These are phyloP conservation scores for Drosophila ercepeae DNA, from an alignment of 1,140 invertebrate species.

Conservation along the genomic window DNA sequence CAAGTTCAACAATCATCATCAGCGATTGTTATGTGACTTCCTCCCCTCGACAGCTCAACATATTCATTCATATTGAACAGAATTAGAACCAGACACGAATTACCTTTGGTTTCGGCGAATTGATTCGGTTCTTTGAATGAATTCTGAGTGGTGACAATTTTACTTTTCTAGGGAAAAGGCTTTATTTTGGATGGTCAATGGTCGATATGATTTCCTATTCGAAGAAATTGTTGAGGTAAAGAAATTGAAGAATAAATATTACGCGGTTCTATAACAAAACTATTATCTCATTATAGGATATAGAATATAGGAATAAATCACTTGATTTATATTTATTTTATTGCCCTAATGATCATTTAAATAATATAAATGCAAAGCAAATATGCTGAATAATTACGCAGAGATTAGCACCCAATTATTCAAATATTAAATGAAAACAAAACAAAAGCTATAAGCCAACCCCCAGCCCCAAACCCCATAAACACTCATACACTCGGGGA, in stretches of 20 bases:
- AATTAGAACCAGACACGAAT: conserved; percentile 15
- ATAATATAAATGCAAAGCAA: conserved; percentile 17
- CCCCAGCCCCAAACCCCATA: background rate
- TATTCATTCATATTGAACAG: conserved; percentile 27
- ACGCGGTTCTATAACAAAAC: background rate
- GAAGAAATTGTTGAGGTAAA: conserved; percentile 46
- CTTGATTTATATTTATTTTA: too few relatives aligned
- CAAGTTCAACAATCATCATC: conserved; percentile 24
- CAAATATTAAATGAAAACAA: conserved; percentile 48
- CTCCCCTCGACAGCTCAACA: background rate
- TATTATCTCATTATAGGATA: background rate
- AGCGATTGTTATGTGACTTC: conserved; percentile 18
- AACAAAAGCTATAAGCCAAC: conserved; percentile 48
- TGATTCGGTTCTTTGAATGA: conserved; percentile 2
- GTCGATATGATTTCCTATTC: conserved; percentile 36
- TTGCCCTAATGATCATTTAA: conserved; percentile 9
- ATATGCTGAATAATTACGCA: conserved; percentile 39
- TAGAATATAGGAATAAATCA: too few relatives aligned
- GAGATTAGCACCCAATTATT: conserved; percentile 53
- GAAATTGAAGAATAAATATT: conserved; percentile 3
- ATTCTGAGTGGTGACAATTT: conserved; percentile 31
- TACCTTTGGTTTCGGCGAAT: conserved; percentile 19
- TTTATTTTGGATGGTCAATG: conserved; percentile 36
- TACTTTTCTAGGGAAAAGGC: conserved; percentile 31
- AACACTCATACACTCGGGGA: background rate